These are phyloP conservation scores for Ormyrus rosae DNA, from an alignment of 2,888 invertebrate genomes.

Conservation along the genomic window DNA sequence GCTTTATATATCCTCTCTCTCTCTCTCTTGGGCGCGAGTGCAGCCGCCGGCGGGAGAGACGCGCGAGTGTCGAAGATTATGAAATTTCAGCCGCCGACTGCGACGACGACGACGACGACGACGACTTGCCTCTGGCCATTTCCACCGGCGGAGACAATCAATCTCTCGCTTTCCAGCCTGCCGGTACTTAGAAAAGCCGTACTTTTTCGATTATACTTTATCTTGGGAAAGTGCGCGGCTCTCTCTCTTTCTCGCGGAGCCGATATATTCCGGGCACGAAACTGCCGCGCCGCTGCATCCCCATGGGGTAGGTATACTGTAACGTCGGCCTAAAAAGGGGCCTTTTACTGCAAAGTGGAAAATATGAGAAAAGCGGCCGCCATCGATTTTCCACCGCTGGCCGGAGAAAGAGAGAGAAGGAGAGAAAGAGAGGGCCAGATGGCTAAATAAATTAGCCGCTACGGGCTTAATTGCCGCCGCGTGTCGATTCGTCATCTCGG, in stretches of 20 bases:
- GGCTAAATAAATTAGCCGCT: slow-evolving; percentile 39
- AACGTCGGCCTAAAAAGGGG: too few relatives aligned
- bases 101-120: too few relatives aligned
- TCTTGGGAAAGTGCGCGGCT: too few relatives aligned
- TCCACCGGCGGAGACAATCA: slow-evolving; percentile 35
- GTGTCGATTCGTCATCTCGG: too few relatives aligned
- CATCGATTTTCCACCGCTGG: slow-evolving; percentile 6
- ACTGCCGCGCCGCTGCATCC: too few relatives aligned
- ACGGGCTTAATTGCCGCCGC: too few relatives aligned
- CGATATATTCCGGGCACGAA: too few relatives aligned
- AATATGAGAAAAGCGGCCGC: neutral
- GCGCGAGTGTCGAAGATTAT: slow-evolving; percentile 63
- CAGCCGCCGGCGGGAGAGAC: neutral
- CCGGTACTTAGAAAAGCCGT: too few relatives aligned
- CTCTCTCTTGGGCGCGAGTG: neutral
- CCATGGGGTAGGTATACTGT: too few relatives aligned
- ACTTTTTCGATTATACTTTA: too few relatives aligned
- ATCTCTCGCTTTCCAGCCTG: neutral
- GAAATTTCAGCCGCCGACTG: slow-evolving; percentile 59
- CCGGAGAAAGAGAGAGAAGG: slow-evolving; percentile 5
- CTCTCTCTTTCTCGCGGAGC: too few relatives aligned
- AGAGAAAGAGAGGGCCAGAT: slow-evolving; percentile 31
- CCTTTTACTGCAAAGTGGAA: too few relatives aligned
- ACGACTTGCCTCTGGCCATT: slow-evolving; percentile 33
- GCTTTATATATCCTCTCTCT: slow-evolving; percentile 6